These are phyloP conservation scores for Pseudomyrmex pallidus DNA, from an alignment of 1,140 invertebrate species.

Conservation along the genomic window DNA sequence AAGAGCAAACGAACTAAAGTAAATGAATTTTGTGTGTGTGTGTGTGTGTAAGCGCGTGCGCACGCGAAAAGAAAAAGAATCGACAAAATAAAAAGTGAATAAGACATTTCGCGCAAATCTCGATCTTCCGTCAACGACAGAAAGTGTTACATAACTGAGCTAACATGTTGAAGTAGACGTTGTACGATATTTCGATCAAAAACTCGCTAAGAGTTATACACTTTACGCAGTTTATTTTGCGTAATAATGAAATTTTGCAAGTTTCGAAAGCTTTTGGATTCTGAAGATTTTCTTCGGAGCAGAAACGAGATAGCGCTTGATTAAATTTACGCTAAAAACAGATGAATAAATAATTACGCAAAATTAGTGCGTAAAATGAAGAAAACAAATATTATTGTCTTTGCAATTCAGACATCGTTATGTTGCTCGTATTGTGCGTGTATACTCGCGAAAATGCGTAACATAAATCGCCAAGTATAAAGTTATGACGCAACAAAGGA, in stretches of 20 bases:
- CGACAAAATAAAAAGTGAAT: conserved; percentile 53
- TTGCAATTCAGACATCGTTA: neutral
- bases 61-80: too few species aligned
- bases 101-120: conserved; percentile 22
- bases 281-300: neutral
- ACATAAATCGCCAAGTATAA: neutral
- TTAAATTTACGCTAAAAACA: neutral
- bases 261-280: neutral
- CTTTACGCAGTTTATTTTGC: too few species aligned
- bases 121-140: neutral
- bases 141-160: neutral
- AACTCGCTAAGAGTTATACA: too few species aligned
- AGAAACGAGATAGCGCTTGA: neutral
- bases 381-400: neutral
- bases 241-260: neutral
- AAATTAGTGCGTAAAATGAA: neutral
- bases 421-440: conserved; percentile 6
- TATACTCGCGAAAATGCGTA: too few species aligned
- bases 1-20: conserved; percentile 52
- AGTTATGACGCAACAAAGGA: conserved; percentile 45
- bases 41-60: too few species aligned
- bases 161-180: conserved; percentile 12
- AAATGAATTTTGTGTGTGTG: conserved; percentile 17
- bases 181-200: neutral
- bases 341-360: too few species aligned